Base-by-base conservation (phyloP, 2,888 invertebrate species). In the Amorpha juglandis region DNA sequence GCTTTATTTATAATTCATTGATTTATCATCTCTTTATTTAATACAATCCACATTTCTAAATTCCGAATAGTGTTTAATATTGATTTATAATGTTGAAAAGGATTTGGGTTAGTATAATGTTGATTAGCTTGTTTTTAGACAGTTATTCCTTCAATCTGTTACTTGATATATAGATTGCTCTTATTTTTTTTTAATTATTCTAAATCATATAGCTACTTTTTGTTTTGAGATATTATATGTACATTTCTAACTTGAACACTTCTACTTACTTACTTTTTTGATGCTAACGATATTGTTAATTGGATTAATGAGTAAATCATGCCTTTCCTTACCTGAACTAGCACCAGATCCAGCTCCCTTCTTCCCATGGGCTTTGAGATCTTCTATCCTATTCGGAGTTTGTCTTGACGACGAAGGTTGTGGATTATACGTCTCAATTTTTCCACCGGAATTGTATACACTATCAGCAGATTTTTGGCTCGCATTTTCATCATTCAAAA, bases 261-360 rank as follows among this genome's bases (percentile, higher is more conserved):
- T 21, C 2, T 3, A 7, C 19, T 9, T 50, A 2, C 7, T 19
- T 19, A 27, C 27, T 19, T 50, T 50, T 9, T 50, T 9, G 16
- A 19, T 9, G 19, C 14, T 45, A 0, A 50, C 2, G 9, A 50
- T 50, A 2, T 8, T 50, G 14, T 48, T 48, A 48, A 6, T 48
- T 7, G 16, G 16, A 7, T 48, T 48, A 16, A 48, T 48, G 7
- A n/a, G 6, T 48, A 48, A 14, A 48, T 16, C 7, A 38, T 38
- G 38, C 14, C 9, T 45, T 14, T 38, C 19, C 58, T 58, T 79
- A 93, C 94, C 94, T 84, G 95, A 95, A 83, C 95, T 95, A 38
- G 95, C 95, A 6, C 94, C 95, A 12, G 95, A 95, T 19, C 95
- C 94, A 0, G 94, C 88, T 12, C 89, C 90, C 71, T 92, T 92